These are phyloP conservation scores for Fulmarus glacialis DNA, from an alignment of 2,113 vertebrate genomes.

Conservation along the genomic window DNA sequence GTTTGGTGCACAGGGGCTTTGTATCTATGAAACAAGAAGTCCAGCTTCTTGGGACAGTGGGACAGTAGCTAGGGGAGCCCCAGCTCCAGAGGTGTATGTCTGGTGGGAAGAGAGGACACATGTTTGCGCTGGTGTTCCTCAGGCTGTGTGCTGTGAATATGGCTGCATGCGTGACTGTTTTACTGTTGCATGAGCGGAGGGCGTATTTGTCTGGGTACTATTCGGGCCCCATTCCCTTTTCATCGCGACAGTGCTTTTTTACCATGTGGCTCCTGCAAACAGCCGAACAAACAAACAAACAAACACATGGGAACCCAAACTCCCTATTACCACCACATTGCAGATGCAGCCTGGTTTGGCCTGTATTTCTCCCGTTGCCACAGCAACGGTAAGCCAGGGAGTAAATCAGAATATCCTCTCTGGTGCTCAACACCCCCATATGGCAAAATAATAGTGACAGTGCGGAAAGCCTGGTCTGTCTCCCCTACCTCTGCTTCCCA, in stretches of 20 bases:
- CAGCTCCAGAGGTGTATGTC: neutral
- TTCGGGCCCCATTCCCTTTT: neutral
- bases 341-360: constrained; percentile 72
- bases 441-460: constrained; percentile 40
- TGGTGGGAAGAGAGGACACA: neutral
- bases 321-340: constrained; percentile 63
- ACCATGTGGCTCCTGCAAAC: constrained; percentile 27
- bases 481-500: neutral
- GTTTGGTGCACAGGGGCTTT: neutral
- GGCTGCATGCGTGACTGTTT: neutral
- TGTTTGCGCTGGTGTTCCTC: neutral
- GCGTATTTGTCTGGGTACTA: neutral
- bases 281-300: constrained; percentile 68
- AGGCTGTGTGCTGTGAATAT: neutral
- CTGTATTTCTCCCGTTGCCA: constrained; percentile 73
- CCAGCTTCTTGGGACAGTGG: neutral
- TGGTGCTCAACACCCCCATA: neutral
- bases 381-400: constrained; percentile 62
- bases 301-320: constrained; percentile 65
- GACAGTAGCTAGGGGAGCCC: neutral
- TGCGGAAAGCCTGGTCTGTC: neutral
- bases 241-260: neutral
- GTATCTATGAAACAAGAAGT: neutral
- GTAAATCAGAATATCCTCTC: constrained; percentile 60
- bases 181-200: neutral